Base-by-base conservation (phyloP, 1,140 invertebrate genomes). In the Lasioglossum albipes region DNA sequence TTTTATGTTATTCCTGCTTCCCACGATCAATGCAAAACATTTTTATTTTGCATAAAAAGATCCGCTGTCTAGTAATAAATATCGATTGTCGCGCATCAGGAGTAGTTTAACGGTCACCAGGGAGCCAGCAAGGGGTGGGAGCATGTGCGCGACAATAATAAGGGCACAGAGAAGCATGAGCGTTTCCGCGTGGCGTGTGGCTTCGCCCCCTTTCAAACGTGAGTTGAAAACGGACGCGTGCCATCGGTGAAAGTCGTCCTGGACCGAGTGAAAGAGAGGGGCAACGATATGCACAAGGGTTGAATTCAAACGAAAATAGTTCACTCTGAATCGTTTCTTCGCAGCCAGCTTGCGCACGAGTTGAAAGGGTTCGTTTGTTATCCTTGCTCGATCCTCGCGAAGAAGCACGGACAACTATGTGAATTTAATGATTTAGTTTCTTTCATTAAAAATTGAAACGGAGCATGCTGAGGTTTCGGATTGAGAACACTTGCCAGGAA, bases 181-280 rank as follows among this genome's bases (percentile, higher is more conserved):
- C 80, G 82, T 69, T 87, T 86, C 84, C 80, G 81, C 77, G 83
- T 64, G 76, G 79, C 64, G 83, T 87, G 57, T 81, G 65, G 54
- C 41, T 76, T 75, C 59, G 64, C 86, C 79, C 81, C 87, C 87
- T 89, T 68, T 84, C 76, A 87, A 80, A 64, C 59, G 69, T 81
- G 82, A 86, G 87, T 91, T 87, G 68, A 79, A 90, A 91, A 91
- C 81, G 86, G 78, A 88, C 90, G 90, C 90, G 89, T 90, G 89
- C 87, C 87, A 83, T 78, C 84, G 85, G 82, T 83, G 80, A 90
- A 89, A 91, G 89, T 91, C 84, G 89, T 83, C 70, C 76, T 80
- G 84, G 89, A 88, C 85, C 88, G 90, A 84, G 81, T 81, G 67
- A n/a, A 82, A 66, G 54, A 72, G 57, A 65, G 81, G 77, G 78